Base-by-base conservation (phyloP, 2,797 vertebrate species). In the Coccyzus lansbergi region DNA sequence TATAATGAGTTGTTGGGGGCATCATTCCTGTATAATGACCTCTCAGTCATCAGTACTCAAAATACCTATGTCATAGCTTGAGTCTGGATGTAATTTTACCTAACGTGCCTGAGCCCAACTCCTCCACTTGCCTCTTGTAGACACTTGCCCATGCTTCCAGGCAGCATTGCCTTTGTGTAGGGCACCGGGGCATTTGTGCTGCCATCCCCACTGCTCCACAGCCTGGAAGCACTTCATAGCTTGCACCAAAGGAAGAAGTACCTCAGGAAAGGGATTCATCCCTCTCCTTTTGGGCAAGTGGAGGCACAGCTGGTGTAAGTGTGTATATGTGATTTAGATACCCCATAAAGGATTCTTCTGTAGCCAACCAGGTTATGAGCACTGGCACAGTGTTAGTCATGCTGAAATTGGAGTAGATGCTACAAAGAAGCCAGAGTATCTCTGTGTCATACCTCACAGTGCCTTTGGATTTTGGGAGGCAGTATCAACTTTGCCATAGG, bases 101-200 rank as follows among this genome's bases (percentile, higher is more conserved):
- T 64, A 68, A 52, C 1, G 1, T 12, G 3, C 5, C 1, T 3
- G 7, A 53, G n/a, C 24, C 11, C 15, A 48, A 10, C 12, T 68
- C 38, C 40, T 85, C 49, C 0, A 0, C 42, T 91, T 80, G n/a
- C 28, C 38, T 62, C 22, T 36, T 83, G 12, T 55, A 58, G 51
- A 26, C 64, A 49, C 24, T 49, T 76, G 12, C 51, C 16, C 6
- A 0, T 53, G 46, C 51, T 81, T 63, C 34, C 71, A 92, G 58
- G 29, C n/a, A 79, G 25, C 36, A 4, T 24, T 72, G 51, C 28
- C 60, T 69, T 59, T 10, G 10, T 60, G 46, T 19, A 9, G 52
- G 60, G 10, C 24, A 4, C 40, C n/a, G 74, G 9, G 17, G 3
- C 33, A 22, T 33, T 70, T 46, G 12, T 71, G 55, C 59, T 59